Conservation (phyloP, 2,113 vertebrate genomes). For the Coregonus clupeaformis region DNA sequence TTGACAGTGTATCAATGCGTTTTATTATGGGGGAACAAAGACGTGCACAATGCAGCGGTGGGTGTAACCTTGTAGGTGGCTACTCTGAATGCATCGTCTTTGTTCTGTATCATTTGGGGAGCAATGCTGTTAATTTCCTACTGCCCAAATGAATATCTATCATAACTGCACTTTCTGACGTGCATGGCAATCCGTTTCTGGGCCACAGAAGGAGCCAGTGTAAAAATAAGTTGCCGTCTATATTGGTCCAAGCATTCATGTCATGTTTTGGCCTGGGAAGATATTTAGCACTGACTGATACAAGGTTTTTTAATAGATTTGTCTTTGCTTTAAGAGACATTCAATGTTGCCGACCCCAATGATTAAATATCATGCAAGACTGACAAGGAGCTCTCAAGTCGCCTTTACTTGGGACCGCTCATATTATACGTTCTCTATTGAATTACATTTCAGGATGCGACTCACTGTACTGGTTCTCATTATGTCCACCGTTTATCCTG, state of each 20-base stretch:
- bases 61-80: slow-evolving; percentile 75
- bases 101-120: slow-evolving; percentile 12
- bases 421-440: slow-evolving; percentile 63
- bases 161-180: slow-evolving; percentile 34
- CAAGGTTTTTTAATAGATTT: slow-evolving; percentile 58
- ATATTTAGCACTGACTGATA: slow-evolving; percentile 66
- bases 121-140: background rate
- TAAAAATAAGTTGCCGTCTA: slow-evolving; percentile 78
- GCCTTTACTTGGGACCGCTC: slow-evolving; percentile 53
- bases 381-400: slow-evolving; percentile 57
- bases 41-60: slow-evolving; percentile 59
- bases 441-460: slow-evolving; percentile 73
- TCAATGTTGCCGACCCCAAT: slow-evolving; percentile 53
- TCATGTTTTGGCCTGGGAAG: slow-evolving; percentile 62
- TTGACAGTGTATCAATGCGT: slow-evolving; percentile 12
- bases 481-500: slow-evolving; percentile 90
- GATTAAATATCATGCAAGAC: slow-evolving; percentile 66
- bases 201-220: slow-evolving; percentile 62
- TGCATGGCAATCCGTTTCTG: slow-evolving; percentile 45
- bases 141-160: slow-evolving; percentile 22
- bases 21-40: slow-evolving; percentile 34
- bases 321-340: slow-evolving; percentile 69
- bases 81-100: slow-evolving; percentile 59
- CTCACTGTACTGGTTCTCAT: slow-evolving; percentile 97
- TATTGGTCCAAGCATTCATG: slow-evolving; percentile 74